Conservation (phyloP, 2,797 vertebrate genomes). For the Danio tinwini region DNA sequence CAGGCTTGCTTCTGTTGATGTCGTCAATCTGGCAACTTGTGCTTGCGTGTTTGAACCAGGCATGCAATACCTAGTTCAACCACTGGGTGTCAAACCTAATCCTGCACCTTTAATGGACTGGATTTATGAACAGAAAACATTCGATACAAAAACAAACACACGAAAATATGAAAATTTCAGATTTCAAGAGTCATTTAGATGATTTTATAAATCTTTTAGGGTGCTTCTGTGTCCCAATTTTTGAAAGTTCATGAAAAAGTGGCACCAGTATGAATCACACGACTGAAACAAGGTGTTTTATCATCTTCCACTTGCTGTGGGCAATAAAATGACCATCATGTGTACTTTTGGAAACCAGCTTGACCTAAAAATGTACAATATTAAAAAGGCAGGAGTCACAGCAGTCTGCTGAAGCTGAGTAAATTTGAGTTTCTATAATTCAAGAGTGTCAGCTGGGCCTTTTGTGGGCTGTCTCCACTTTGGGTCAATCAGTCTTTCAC, state of each 20-base stretch:
- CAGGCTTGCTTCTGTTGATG: too few relatives aligned
- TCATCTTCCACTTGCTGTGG: background rate
- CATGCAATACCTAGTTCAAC: too few relatives aligned
- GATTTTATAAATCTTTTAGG: background rate
- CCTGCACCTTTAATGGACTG: too few relatives aligned
- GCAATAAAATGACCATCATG: background rate
- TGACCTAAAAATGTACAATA: background rate
- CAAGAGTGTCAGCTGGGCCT: background rate
- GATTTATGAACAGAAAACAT: background rate
- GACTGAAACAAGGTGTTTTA: background rate
- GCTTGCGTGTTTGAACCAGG: too few relatives aligned
- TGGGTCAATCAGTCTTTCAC: constrained; percentile 32
- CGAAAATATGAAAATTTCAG: too few relatives aligned
- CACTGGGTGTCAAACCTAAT: too few relatives aligned
- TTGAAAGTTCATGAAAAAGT: background rate
- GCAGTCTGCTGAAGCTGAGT: constrained; percentile 9
- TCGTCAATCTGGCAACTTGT: too few relatives aligned
- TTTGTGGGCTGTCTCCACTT: constrained; percentile 23
- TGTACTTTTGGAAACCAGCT: background rate
- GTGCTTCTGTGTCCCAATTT: background rate
- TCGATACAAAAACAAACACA: too few relatives aligned
- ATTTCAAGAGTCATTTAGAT: background rate
- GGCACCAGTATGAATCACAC: background rate
- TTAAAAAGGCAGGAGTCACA: background rate
- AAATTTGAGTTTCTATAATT: constrained; percentile 26